Conservation (phyloP, 2,113 vertebrate genomes). For the Noturus placidus region DNA sequence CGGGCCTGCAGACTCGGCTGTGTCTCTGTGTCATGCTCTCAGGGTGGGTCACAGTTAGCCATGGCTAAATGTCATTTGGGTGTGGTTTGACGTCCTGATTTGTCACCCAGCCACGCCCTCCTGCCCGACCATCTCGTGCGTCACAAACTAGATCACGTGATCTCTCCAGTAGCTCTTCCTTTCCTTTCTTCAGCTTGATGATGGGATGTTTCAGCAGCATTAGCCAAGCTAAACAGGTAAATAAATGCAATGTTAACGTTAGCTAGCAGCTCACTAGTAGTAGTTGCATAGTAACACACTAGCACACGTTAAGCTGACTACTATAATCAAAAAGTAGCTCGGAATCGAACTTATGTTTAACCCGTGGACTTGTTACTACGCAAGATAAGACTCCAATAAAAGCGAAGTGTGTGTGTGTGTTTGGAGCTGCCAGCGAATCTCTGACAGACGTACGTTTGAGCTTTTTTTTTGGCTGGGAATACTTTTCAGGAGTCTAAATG, state of each 20-base stretch:
- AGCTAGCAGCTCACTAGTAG: background rate
- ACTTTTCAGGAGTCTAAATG: background rate
- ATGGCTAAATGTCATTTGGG: background rate
- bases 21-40: conserved; percentile 11
- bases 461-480: background rate
- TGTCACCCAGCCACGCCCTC: background rate
- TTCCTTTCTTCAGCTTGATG: background rate
- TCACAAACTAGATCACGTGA: background rate
- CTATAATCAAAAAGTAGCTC: background rate
- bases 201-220: background rate
- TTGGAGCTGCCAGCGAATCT: background rate
- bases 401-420: conserved; percentile 5
- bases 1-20: conserved; percentile 20
- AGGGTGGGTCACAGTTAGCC: conserved; percentile 46
- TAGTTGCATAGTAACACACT: background rate
- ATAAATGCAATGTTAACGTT: background rate
- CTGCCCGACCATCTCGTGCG: background rate
- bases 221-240: background rate
- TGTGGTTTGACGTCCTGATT: conserved; percentile 9
- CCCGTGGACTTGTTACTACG: background rate
- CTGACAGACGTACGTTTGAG: background rate
- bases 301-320: background rate
- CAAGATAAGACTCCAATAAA: background rate
- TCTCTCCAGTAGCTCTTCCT: background rate
- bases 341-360: background rate